Conservation (phyloP, 2,113 vertebrate genomes). For the Etheostoma cragini region DNA sequence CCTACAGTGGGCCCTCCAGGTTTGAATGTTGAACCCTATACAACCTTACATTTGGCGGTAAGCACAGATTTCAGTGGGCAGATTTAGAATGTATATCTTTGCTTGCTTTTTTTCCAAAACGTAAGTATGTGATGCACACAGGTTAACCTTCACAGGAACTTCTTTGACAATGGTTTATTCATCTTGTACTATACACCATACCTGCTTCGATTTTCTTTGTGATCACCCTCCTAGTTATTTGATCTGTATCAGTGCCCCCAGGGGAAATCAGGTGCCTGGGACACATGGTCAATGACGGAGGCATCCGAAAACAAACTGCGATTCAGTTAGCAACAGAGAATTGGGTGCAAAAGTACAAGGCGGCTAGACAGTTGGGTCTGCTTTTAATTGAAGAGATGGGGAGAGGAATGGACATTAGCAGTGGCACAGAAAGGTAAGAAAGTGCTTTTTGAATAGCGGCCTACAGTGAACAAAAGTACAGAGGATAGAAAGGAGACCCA, state of each 20-base stretch:
- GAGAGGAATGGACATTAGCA: background rate
- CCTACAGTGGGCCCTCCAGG: background rate
- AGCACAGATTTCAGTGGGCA: background rate
- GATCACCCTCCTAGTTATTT: slow-evolving; percentile 7
- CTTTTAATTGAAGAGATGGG: slow-evolving; percentile 11
- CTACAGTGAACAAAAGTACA: background rate
- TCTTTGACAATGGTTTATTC: background rate
- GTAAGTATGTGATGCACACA: background rate
- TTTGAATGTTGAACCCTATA: background rate
- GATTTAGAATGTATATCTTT: background rate
- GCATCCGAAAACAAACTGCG: background rate
- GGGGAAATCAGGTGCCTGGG: slow-evolving; percentile 11
- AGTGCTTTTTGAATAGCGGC: background rate
- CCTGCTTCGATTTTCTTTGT: background rate
- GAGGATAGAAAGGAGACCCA: background rate
- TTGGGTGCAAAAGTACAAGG: background rate
- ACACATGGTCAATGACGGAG: background rate
- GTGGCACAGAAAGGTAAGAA: background rate
- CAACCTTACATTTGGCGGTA: background rate
- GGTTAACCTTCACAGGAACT: background rate
- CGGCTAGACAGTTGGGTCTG: background rate
- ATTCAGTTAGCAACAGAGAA: slow-evolving; percentile 2
- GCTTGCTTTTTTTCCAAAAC: background rate
- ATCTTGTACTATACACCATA: background rate
- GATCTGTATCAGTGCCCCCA: background rate